A percentile compares a stretch with the other conserved stretches of the same genome.
Evolutionary conservation across 2,113 vertebrate genomes (phyloP).

Genomic region (Chaenogobius annularis): DNA sequence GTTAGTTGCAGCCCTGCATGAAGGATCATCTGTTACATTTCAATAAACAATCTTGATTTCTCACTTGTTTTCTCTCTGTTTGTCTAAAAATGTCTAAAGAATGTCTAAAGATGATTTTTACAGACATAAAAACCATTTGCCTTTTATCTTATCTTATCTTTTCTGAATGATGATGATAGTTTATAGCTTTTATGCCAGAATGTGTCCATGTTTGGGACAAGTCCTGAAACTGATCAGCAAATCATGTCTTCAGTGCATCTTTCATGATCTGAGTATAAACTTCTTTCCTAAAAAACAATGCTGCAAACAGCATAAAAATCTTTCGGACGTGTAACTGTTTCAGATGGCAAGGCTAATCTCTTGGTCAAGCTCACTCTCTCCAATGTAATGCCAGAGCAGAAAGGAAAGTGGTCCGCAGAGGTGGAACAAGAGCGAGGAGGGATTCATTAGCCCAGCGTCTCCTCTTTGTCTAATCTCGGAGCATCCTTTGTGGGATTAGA

Average conservation of each 20-base stretch:
- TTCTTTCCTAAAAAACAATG: no score
- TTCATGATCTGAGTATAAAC: background rate
- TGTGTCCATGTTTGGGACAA: no score
- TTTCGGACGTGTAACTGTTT: no score
- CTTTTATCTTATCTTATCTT: background rate
- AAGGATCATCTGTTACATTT: background rate
- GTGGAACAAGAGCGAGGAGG: constrained; percentile 37
- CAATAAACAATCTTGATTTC: background rate
- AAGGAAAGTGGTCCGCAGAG: constrained; percentile 24
- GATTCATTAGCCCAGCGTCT: constrained; percentile 55
- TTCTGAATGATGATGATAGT: no score
- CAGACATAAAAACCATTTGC: no score
- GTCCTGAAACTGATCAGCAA: no score
- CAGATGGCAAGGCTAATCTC: no score
- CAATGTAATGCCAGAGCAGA: constrained; percentile 40
- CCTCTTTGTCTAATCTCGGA: constrained; percentile 60
- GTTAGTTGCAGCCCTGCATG: background rate
- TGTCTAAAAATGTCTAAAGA: no score
- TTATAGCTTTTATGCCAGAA: background rate
- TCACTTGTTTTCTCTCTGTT: background rate
- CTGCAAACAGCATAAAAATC: no score
- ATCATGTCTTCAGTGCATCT: no score
- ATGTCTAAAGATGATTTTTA: no score
- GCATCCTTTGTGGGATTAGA: constrained; percentile 65
- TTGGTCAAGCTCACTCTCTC: constrained; percentile 31